phyloP scores from a whole-genome alignment of 2,797 vertebrate genomes.

The Amniataba percoides region DNA sequence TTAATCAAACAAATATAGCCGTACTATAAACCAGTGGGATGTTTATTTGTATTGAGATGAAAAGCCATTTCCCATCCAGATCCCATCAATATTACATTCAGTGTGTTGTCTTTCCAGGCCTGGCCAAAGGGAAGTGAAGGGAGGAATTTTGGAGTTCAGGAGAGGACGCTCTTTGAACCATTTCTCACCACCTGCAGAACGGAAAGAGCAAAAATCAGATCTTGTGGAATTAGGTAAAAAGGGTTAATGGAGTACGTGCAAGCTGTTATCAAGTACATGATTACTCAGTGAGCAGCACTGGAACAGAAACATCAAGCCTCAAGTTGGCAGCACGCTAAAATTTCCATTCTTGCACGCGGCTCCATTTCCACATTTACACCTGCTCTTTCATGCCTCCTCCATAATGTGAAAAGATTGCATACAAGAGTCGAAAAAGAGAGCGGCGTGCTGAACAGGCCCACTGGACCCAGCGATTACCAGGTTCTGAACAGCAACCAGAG shows the following conservation, averaged over 20 bases:
- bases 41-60: conserved; percentile 69
- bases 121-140: conserved; percentile 19
- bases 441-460: conserved; percentile 72
- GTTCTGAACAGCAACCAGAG: conserved; percentile 81
- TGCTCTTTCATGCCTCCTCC: conserved; percentile 52
- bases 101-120: conserved; percentile 38
- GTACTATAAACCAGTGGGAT: conserved; percentile 53
- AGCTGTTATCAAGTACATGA: conserved; percentile 2
- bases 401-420: conserved; percentile 65
- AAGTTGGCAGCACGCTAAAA: conserved; percentile 23
- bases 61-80: conserved; percentile 63
- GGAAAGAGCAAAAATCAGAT: too few species aligned
- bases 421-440: conserved; percentile 56
- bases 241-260: neutral
- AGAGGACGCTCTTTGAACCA: conserved; percentile 29
- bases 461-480: conserved; percentile 77
- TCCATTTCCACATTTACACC: conserved; percentile 41
- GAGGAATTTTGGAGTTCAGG: conserved; percentile 35
- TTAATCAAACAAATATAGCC: conserved; percentile 68
- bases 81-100: conserved; percentile 43
- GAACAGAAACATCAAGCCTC: conserved; percentile 18
- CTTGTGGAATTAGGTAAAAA: neutral
- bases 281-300: conserved; percentile 20
- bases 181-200: conserved; percentile 28
- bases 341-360: conserved; percentile 21